phyloP scores from a whole-genome alignment of 2,797 vertebrate species.

The Siniperca scherzeri region DNA sequence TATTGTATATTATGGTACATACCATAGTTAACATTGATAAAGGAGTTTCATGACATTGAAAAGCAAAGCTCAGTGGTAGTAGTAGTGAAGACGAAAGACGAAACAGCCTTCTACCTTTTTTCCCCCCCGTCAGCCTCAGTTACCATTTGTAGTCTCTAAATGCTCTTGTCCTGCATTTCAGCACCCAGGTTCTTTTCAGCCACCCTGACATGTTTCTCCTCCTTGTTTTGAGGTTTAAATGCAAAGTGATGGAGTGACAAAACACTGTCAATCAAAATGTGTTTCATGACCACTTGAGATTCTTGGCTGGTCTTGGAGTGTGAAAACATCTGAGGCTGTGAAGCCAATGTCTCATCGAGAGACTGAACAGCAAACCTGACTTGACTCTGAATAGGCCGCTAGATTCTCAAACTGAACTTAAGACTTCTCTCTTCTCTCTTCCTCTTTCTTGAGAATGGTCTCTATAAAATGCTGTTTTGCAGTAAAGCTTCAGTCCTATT shows the following conservation, averaged over 20 bases:
- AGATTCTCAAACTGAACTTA: constrained; percentile 51
- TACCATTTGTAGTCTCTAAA: constrained; percentile 46
- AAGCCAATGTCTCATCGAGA: constrained; percentile 70
- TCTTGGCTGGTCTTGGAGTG: constrained; percentile 68
- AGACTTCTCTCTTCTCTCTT: constrained; percentile 6
- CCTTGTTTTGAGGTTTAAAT: constrained; percentile 68
- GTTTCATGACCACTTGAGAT: constrained; percentile 80
- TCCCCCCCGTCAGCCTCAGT: not conserved
- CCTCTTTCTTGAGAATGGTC: constrained; percentile 36
- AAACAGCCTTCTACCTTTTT: not conserved
- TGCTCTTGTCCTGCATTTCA: constrained; percentile 57
- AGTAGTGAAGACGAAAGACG: not conserved
- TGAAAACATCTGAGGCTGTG: constrained; percentile 71
- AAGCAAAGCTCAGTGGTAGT: constrained; percentile 20
- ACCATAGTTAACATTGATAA: not conserved
- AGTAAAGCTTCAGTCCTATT: constrained; percentile 40
- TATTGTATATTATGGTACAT: not conserved
- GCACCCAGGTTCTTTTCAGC: constrained; percentile 61
- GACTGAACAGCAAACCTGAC: constrained; percentile 71
- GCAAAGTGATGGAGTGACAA: constrained; percentile 77
- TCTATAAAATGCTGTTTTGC: constrained; percentile 59
- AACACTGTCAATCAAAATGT: constrained; percentile 80
- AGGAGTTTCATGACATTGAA: constrained; percentile 27
- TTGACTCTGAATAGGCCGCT: constrained; percentile 69
- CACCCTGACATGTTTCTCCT: constrained; percentile 41